These are phyloP conservation scores for Drosophila equinoxialis DNA, from an alignment of 1,140 invertebrate genomes.

Conservation along the genomic window DNA sequence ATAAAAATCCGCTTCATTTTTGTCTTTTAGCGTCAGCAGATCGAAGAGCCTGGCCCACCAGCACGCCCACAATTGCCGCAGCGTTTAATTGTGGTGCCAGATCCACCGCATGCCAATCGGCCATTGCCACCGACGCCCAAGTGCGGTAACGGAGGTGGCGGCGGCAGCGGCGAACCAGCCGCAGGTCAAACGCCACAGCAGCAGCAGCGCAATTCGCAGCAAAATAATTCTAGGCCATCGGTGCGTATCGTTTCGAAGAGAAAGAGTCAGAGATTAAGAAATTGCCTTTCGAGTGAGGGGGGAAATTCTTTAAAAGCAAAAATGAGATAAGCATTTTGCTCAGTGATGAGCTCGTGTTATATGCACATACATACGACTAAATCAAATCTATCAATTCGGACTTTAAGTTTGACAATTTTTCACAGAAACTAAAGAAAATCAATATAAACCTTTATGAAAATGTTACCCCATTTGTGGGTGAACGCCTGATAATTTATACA, in stretches of 20 bases:
- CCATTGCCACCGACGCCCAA: constrained; percentile 93
- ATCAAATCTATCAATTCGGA: no score
- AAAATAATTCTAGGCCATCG: constrained; percentile 92
- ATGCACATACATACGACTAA: no score
- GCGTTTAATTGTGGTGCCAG: constrained; percentile 91
- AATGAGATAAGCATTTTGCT: background rate
- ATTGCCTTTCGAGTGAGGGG: background rate
- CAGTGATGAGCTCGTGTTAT: background rate
- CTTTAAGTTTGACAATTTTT: no score
- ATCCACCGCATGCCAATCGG: constrained; percentile 86
- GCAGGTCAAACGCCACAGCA: constrained; percentile 85
- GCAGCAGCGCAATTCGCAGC: constrained; percentile 89
- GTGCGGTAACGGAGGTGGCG: constrained; percentile 39
- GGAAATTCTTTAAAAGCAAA: background rate
- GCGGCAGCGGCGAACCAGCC: constrained; percentile 53
- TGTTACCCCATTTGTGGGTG: no score
- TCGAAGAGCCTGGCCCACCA: constrained; percentile 91
- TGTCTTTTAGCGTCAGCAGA: constrained; percentile 77
- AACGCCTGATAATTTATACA: no score
- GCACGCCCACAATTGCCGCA: constrained; percentile 93
- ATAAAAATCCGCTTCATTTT: background rate
- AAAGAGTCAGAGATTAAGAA: constrained; percentile 23
- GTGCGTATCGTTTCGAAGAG: constrained; percentile 83
- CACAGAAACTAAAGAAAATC: no score
- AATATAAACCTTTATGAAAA: no score